Base-by-base conservation (phyloP, 2,888 invertebrate genomes). In the Chrysopilus asiliformis region DNA sequence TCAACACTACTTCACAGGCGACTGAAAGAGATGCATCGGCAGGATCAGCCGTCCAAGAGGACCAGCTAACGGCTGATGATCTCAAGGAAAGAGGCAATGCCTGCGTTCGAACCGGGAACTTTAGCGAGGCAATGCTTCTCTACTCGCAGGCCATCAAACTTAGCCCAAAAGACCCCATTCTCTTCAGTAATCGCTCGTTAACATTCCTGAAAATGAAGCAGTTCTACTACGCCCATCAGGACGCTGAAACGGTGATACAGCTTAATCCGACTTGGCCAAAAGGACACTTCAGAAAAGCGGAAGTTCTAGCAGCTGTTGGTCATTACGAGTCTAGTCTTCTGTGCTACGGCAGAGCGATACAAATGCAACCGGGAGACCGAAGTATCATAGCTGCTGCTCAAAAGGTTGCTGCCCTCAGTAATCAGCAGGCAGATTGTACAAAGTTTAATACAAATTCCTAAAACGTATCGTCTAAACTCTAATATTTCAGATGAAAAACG, bases 161-260 rank as follows among this genome's bases (percentile, higher is more conserved):
- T 47, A 79, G 81, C 46, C 73, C 76, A 7, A 69, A 68, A 43
- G 81, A 82, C 63, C 36, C 43, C 12, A 67, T 76, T 12, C 57
- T 85, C 30, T 79, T 77, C 59, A 84, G 84, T 53, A 87, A 87
- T 58, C 68, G 86, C 52, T 85, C 85, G 4, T 72, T 76, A 52
- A 81, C 82, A 9, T 85, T 83, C 60, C 63, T 86, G 22, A 80
- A 81, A 60, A 62, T 80, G 46, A 74, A 80, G 49, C 82, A 82
- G 55, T 82, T 76, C 60, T 79, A 76, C 58, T 70, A 77, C 46
- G 79, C 85, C 0, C 63, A 81, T 48, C 73, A 80, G 56, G 86
- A 86, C 68, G 85, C 86, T 3, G 70, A 77, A 50, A 74, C 78
- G 58, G 75, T 78, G 3, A 81, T 85, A 36, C 67, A 69, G 53